A percentile compares a stretch with the other conserved stretches of the same genome.
Conservation (phyloP, 2,113 vertebrate species). For the Irena cyanogastra region DNA sequence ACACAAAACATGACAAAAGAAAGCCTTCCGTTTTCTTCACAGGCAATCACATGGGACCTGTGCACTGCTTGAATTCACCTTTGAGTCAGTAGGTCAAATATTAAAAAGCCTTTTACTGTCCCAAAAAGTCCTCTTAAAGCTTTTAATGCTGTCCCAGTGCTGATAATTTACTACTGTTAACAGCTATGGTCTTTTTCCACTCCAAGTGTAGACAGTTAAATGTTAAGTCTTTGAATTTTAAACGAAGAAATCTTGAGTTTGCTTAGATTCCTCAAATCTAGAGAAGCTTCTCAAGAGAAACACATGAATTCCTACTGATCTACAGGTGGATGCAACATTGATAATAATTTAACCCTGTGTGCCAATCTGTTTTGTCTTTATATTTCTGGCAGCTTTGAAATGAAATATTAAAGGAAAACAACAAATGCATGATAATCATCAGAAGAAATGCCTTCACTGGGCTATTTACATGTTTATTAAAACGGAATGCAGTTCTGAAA, state of each 20-base stretch:
- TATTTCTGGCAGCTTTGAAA: not conserved
- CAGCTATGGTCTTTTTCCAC: not conserved
- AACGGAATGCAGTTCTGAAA: not conserved
- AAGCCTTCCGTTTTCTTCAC: constrained; percentile 28
- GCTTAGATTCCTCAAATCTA: not conserved
- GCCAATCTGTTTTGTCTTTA: not conserved
- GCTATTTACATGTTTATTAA: not conserved
- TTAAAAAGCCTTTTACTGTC: constrained; percentile 36
- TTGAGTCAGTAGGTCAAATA: constrained; percentile 44
- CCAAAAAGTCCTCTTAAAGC: constrained; percentile 42
- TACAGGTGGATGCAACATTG: not conserved
- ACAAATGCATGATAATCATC: not conserved
- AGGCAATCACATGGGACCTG: constrained; percentile 20
- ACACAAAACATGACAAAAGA: constrained; percentile 36
- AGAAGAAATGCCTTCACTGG: not conserved
- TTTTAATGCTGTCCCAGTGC: constrained; percentile 8
- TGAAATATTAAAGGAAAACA: not conserved
- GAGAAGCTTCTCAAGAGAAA: not conserved
- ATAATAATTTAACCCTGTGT: not conserved
- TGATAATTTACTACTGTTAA: constrained; percentile 37
- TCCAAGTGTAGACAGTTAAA: not conserved
- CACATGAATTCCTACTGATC: not conserved
- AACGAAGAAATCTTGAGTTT: not conserved
- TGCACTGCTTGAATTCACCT: constrained; percentile 22
- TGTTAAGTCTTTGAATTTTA: not conserved